These are phyloP conservation scores for Neoseiulus cucumeris DNA, from an alignment of 1,140 invertebrate species.

Conservation along the genomic window DNA sequence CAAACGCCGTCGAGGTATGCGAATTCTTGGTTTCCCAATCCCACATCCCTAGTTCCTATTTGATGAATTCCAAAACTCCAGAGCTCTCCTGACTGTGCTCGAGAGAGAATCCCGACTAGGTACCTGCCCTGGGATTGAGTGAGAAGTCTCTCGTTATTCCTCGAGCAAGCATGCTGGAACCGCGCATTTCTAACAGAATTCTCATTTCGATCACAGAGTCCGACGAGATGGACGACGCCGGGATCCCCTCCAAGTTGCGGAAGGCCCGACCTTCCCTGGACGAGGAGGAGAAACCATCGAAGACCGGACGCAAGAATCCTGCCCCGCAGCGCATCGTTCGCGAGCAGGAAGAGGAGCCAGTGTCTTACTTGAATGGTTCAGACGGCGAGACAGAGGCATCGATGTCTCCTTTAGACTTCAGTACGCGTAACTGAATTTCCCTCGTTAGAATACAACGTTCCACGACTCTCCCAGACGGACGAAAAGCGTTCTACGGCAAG, in stretches of 20 bases:
- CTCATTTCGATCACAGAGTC: no score
- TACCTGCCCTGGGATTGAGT: no score
- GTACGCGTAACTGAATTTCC: not conserved
- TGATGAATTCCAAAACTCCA: no score
- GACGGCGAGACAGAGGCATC: conserved; percentile 6
- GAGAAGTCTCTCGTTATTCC: no score
- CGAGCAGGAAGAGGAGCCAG: not conserved
- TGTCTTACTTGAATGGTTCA: not conserved
- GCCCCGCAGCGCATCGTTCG: conserved; percentile 5
- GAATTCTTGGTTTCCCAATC: not conserved
- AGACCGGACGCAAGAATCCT: conserved; percentile 1
- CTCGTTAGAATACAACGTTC: not conserved
- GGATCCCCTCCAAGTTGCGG: no score
- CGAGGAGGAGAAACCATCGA: not conserved
- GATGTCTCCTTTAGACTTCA: conserved; percentile 6
- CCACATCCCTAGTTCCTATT: no score
- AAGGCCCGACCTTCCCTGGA: not conserved
- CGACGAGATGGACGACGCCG: no score
- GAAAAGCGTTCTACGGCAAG: not conserved
- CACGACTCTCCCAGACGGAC: not conserved
- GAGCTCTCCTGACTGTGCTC: no score
- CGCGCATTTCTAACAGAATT: no score
- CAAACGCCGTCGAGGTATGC: not conserved
- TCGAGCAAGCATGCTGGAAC: no score
- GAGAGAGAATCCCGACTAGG: no score